Conservation (phyloP, 2,797 vertebrate species). For the Atherinosoma microstoma region DNA sequence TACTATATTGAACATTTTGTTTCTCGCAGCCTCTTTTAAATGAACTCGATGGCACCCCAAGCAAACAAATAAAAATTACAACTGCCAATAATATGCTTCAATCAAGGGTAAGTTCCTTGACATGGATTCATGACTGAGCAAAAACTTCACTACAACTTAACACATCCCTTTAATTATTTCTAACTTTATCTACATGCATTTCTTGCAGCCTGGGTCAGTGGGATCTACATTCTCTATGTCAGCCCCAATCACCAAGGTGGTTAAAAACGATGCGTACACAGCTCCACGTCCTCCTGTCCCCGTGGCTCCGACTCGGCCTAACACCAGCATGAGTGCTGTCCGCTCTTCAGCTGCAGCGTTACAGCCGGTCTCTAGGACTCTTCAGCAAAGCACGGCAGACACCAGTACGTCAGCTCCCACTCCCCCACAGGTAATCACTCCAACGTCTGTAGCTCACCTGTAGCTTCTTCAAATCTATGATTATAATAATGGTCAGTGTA, state of each 20-base stretch:
- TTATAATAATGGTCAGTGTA: neutral
- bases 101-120: slow-evolving; percentile 71
- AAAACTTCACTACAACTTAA: neutral
- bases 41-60: slow-evolving; percentile 83
- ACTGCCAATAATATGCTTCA: slow-evolving; percentile 82
- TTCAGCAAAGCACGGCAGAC: slow-evolving; percentile 84
- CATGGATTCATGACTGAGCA: neutral
- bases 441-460: neutral
- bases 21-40: slow-evolving; percentile 61
- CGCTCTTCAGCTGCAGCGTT: slow-evolving; percentile 71
- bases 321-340: slow-evolving; percentile 43
- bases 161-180: neutral
- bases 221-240: slow-evolving; percentile 88
- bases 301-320: slow-evolving; percentile 73
- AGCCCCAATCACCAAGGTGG: slow-evolving; percentile 94
- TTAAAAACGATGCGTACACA: slow-evolving; percentile 94
- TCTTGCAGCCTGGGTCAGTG: slow-evolving; percentile 80
- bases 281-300: slow-evolving; percentile 83
- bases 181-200: neutral
- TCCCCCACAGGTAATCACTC: slow-evolving; percentile 66
- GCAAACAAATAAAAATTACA: slow-evolving; percentile 92
- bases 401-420: slow-evolving; percentile 52
- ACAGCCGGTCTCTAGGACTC: slow-evolving; percentile 89
- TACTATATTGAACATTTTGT: slow-evolving; percentile 3
- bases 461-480: neutral